These are phyloP conservation scores for Noctua comes DNA, from an alignment of 2,888 invertebrate species.

Conservation along the genomic window DNA sequence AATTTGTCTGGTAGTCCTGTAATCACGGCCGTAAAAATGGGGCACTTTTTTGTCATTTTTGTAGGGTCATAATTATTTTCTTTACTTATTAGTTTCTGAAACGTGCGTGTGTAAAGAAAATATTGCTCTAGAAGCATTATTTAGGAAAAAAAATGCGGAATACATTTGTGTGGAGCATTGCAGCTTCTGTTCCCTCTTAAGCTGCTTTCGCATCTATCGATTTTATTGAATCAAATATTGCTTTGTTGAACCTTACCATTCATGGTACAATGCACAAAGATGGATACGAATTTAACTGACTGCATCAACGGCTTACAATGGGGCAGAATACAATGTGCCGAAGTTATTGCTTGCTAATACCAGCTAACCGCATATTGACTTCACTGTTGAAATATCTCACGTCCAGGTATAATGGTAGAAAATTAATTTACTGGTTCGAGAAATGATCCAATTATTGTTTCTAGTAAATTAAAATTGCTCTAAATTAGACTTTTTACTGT, in stretches of 20 bases:
- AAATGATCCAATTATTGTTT: neutral
- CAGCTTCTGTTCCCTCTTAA: no score
- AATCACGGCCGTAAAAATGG: no score
- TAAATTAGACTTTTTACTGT: no score
- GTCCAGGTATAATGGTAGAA: constrained; percentile 54
- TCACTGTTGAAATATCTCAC: constrained; percentile 62
- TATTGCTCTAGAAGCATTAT: no score
- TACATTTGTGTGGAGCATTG: no score
- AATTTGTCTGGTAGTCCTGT: no score
- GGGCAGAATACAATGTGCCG: constrained; percentile 50
- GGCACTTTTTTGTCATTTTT: no score
- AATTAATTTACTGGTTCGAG: neutral
- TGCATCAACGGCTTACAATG: constrained; percentile 55
- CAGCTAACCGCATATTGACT: constrained; percentile 29
- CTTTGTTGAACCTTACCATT: constrained; percentile 32
- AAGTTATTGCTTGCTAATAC: constrained; percentile 57
- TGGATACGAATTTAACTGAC: constrained; percentile 37
- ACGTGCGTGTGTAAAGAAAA: no score
- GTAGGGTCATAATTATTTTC: no score
- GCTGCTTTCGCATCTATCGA: neutral
- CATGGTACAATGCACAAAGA: constrained; percentile 39
- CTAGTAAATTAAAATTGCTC: no score
- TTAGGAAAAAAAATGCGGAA: no score
- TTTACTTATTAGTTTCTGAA: no score
- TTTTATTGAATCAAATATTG: constrained; percentile 35